These are phyloP conservation scores for Hirtodrosophila cameraria DNA, from an alignment of 2,888 invertebrate genomes.

Conservation along the genomic window DNA sequence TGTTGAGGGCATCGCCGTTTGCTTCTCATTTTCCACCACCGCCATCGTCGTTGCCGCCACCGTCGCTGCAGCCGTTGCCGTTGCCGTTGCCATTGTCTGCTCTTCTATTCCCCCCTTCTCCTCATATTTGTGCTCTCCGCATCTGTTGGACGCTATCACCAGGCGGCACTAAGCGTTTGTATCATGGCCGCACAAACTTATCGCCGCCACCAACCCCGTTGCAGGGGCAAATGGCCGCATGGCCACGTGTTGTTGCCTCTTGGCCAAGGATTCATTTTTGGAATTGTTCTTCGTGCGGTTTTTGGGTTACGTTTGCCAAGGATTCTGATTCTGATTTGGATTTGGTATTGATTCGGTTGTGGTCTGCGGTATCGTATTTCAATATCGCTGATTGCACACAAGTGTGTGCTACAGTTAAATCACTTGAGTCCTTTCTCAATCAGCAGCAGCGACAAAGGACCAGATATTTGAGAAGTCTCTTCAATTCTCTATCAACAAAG, in stretches of 20 bases:
- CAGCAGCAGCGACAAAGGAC: constrained; percentile 5
- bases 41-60: constrained; percentile 14
- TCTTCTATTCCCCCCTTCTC: background rate
- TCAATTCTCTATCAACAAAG: background rate
- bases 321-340: constrained; percentile 29
- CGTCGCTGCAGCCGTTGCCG: constrained; percentile 31
- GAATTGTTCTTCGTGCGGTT: constrained; percentile 29
- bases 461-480: background rate
- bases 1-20: constrained; percentile 54
- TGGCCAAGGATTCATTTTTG: constrained; percentile 34
- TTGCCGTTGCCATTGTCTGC: constrained; percentile 58
- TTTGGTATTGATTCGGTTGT: constrained; percentile 25
- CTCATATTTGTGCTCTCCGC: constrained; percentile 7
- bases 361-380: constrained; percentile 68
- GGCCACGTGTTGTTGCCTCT: constrained; percentile 47
- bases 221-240: constrained; percentile 45
- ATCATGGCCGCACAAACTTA: constrained; percentile 70
- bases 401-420: constrained; percentile 3
- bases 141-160: constrained; percentile 61
- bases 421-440: constrained; percentile 46
- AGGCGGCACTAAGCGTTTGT: constrained; percentile 58
- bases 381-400: constrained; percentile 51
- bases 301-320: background rate
- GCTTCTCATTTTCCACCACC: constrained; percentile 67
- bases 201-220: constrained; percentile 49